Percentiles rank a stretch among this genome's conserved stretches.
Conservation (phyloP, 2,113 vertebrate genomes). For the Pelecanus crispus region DNA sequence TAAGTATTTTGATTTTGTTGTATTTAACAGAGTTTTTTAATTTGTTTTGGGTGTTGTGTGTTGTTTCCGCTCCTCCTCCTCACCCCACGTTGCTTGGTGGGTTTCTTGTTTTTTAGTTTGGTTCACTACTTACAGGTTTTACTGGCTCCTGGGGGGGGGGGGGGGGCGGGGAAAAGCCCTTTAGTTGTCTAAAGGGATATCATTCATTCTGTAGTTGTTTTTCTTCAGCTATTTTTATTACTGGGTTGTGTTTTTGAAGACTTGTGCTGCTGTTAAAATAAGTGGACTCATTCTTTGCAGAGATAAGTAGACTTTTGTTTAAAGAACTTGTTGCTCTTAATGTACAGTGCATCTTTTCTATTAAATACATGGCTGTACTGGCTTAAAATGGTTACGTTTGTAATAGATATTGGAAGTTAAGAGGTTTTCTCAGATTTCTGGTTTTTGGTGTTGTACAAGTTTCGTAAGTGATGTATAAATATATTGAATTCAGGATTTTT, state of each 20-base stretch:
- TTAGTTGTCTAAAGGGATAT: not conserved
- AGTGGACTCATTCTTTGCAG: not conserved
- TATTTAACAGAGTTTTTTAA: not conserved
- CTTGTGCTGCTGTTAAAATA: not conserved
- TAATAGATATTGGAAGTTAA: not conserved
- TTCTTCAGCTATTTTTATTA: not conserved
- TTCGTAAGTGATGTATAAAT: not conserved
- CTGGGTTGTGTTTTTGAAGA: not conserved
- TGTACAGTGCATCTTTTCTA: not conserved
- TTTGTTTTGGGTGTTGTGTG: not conserved
- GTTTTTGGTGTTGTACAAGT: not conserved
- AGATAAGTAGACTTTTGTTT: not conserved
- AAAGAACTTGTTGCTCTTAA: not conserved
- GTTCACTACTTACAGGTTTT: not conserved
- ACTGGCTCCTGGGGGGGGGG: too few relatives aligned
- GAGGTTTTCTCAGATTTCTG: not conserved
- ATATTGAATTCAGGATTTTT: not conserved
- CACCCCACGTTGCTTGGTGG: not conserved
- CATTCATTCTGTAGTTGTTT: not conserved
- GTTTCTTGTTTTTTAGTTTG: not conserved
- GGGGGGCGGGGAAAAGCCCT: too few relatives aligned
- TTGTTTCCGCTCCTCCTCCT: too few relatives aligned
- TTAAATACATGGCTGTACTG: not conserved
- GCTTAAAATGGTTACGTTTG: not conserved
- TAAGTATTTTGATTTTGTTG: too few relatives aligned